Conservation (phyloP, 2,797 vertebrate genomes). For the Allobates femoralis region DNA sequence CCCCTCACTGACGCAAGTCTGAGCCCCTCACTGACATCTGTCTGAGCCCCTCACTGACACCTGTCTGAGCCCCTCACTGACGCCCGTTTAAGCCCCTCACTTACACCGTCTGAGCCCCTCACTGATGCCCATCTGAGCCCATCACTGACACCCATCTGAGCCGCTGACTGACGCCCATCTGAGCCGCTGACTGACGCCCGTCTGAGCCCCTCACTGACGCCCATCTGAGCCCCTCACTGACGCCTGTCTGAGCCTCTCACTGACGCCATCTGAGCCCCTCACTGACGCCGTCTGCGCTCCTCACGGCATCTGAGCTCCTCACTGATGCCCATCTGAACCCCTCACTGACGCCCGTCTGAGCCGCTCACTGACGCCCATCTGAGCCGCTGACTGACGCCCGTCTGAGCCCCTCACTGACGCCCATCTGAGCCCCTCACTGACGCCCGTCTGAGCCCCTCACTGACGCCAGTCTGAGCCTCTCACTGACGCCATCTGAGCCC, state of each 20-base stretch:
- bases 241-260: not conserved
- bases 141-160: no score
- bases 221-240: not conserved
- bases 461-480: no score
- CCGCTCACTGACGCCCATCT: not conserved
- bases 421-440: no score
- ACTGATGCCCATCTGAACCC: no score
- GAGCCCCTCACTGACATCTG: not conserved
- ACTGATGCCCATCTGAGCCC: no score
- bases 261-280: not conserved
- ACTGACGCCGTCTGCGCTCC: no score
- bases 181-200: no score
- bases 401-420: not conserved
- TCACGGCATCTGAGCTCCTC: not conserved
- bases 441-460: not conserved
- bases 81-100: no score
- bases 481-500: no score
- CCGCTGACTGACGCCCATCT: not conserved
- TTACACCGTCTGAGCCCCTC: not conserved
- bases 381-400: no score
- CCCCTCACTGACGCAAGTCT: no score
- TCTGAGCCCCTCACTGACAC: no score
- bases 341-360: not conserved
- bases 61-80: not conserved
- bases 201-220: not conserved